Base-by-base conservation (phyloP, 30 jellyfish, hydroid and myxozoan genomes). In the Cassiopea andromeda region DNA sequence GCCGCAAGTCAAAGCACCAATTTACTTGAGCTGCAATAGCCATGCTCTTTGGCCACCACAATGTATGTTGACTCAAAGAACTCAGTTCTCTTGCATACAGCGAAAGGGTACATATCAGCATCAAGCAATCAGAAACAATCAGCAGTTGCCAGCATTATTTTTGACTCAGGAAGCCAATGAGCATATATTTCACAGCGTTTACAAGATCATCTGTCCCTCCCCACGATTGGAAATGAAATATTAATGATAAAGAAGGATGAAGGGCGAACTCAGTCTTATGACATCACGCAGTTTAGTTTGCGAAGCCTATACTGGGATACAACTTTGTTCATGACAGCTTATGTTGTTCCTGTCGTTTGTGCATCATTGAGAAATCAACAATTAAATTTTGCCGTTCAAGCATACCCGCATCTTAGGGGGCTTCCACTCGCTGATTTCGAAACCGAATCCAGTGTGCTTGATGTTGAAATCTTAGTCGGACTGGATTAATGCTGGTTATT, bases 401-500 rank as follows among this genome's bases (percentile, higher is more conserved):
- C 12, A 3, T 54, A 54, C 12, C 64, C 64, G 7, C 64, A 54
- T 10, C 64, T 54, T 54, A 0, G 10, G 12, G 12, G 12, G 7
- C 64, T 54, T 6, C 64, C 7, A 54, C 7, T 54, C 10, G 64
- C 0, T 54, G 64, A 54, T 54, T 54, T 54, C 12, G 10, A 54
- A 54, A 54, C 64, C 12, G 12, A 54, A 6, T 54, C 64, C 64
- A 54, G 64, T 54, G 38, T 27, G 38, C 38, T 27, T 27, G 38
- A 77, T 12, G 73, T 48, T 66, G 84, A 88, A 2, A 79, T 88
- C 67, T 59, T 88, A n/a, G 69, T 77, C 7, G 91, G 96, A 19
- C 60, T 60, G 17, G 92, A 89, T 59, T 71, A 1, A 19, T 89
- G 60, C 69, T 89, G 92, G 96, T 13, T 4, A 27, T 73, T 89